A percentile compares a stretch with the other conserved stretches of the same genome.
Conservation (phyloP, 2,797 vertebrate species). For the Channallabes apus region DNA sequence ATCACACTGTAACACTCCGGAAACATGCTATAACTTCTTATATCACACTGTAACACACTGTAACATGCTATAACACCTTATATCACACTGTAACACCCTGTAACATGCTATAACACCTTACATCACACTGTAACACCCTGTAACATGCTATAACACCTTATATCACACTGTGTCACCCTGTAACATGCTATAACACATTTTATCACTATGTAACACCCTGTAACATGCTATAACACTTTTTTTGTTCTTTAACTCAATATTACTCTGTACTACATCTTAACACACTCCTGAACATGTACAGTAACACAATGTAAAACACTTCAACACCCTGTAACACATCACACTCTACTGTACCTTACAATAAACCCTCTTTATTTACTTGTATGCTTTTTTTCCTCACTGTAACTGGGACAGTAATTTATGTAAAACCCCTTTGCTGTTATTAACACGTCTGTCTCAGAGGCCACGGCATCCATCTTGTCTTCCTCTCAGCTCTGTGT, state of each 20-base stretch:
- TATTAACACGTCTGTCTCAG: neutral
- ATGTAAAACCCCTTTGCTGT: neutral
- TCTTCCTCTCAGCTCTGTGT: slow-evolving; percentile 34
- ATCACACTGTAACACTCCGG: neutral
- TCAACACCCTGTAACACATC: neutral
- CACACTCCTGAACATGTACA: neutral
- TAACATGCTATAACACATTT: too few species aligned
- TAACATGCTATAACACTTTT: neutral
- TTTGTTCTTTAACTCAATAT: neutral
- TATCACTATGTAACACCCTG: neutral
- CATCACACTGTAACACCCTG: neutral
- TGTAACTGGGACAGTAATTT: neutral
- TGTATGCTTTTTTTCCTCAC: neutral
- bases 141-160: neutral
- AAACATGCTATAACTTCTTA: neutral
- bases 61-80: too few species aligned
- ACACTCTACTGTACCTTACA: too few species aligned
- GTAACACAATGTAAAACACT: neutral
- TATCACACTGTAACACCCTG: neutral
- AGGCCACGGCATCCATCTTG: slow-evolving; percentile 40
- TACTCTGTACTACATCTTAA: neutral
- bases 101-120: neutral
- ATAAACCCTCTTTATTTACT: neutral
- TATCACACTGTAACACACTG: neutral
- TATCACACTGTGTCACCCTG: neutral